These are phyloP conservation scores for Zaprionus kolodkinae DNA, from an alignment of 1,140 invertebrate species.

Conservation along the genomic window DNA sequence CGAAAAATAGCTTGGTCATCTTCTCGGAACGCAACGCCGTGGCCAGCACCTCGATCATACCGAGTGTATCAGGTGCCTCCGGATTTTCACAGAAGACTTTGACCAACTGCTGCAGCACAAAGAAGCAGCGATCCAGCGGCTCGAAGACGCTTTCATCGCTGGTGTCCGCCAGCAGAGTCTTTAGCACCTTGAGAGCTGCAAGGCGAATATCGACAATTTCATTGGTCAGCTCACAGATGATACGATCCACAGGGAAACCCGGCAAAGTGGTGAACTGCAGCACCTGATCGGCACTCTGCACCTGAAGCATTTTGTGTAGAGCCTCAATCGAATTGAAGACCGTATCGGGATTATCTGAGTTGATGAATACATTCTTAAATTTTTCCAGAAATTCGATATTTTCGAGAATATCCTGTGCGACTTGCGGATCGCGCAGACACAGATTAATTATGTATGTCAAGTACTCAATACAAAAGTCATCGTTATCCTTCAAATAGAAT, in stretches of 20 bases:
- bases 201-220: conserved; percentile 66
- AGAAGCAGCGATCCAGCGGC: conserved; percentile 49
- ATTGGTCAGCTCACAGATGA: conserved; percentile 72
- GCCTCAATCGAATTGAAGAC: conserved; percentile 67
- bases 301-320: conserved; percentile 63
- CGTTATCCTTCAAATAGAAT: conserved; percentile 58
- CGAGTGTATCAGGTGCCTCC: conserved; percentile 37
- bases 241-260: conserved; percentile 67
- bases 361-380: conserved; percentile 53
- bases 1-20: conserved; percentile 77
- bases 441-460: conserved; percentile 67
- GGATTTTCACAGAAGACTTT: conserved; percentile 61
- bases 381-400: conserved; percentile 61
- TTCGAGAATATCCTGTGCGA: conserved; percentile 51
- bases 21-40: conserved; percentile 71
- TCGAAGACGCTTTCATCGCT: conserved; percentile 58
- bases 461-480: conserved; percentile 76
- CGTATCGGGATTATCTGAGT: conserved; percentile 73
- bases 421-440: conserved; percentile 68
- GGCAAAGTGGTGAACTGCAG: conserved; percentile 52
- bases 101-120: conserved; percentile 69
- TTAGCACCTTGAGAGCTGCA: conserved; percentile 60
- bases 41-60: conserved; percentile 69
- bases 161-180: conserved; percentile 61
- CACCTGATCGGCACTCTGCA: conserved; percentile 58